Evolutionary conservation across 2,113 vertebrate species (phyloP).

Genomic region (Thermophis baileyi): DNA sequence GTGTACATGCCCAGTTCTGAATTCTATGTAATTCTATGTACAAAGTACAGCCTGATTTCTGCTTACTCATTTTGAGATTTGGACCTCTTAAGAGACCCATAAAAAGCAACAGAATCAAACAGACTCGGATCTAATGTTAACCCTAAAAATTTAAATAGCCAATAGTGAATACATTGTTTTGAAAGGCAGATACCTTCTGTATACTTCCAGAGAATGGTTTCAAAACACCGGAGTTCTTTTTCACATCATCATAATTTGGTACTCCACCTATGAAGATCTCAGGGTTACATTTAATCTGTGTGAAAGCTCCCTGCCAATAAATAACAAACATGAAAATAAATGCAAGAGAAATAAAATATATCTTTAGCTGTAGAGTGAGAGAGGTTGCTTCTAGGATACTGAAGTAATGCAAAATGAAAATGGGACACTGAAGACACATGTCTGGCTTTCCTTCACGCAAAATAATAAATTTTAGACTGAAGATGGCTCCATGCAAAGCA

Average conservation of each 20-base stretch:
- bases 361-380: background rate
- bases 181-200: conserved; percentile 79
- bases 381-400: background rate
- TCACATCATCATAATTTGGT: conserved; percentile 82
- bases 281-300: conserved; percentile 94
- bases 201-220: conserved; percentile 87
- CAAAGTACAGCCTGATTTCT: background rate
- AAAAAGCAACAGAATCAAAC: background rate
- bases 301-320: conserved; percentile 86
- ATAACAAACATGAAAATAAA: background rate
- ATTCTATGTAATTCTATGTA: background rate
- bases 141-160: background rate
- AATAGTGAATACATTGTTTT: background rate
- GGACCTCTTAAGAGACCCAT: background rate
- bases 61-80: background rate
- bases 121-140: background rate
- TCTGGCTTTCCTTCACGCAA: background rate
- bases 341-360: background rate
- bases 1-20: background rate
- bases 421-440: background rate
- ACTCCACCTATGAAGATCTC: conserved; percentile 90
- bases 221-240: conserved; percentile 79
- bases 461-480: background rate
- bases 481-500: background rate
- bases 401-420: background rate